Evolutionary conservation across 2,113 vertebrate genomes (phyloP).

Genomic region (Grallaria varia): DNA sequence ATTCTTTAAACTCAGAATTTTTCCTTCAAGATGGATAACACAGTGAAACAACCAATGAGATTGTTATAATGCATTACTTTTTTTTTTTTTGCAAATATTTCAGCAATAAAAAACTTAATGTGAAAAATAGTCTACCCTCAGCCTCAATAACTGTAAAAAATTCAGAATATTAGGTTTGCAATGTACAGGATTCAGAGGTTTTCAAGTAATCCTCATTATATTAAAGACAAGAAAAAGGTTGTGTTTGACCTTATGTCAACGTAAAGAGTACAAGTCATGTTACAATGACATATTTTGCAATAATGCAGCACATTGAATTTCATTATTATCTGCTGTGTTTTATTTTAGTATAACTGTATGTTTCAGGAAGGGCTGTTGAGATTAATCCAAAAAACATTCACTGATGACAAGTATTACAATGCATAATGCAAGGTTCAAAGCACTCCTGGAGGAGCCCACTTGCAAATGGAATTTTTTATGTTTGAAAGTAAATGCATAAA

Average conservation of each 20-base stretch:
- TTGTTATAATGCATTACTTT: background rate
- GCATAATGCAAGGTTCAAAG: background rate
- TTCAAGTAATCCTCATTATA: background rate
- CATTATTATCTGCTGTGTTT: background rate
- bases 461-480: background rate
- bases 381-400: background rate
- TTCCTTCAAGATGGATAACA: background rate
- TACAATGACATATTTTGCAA: background rate
- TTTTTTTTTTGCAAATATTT: background rate
- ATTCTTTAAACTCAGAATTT: background rate
- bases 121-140: background rate
- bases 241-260: background rate
- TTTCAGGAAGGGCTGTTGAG: background rate
- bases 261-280: background rate
- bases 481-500: background rate
- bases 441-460: fast-evolving
- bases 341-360: background rate
- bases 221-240: background rate
- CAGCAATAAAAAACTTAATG: background rate
- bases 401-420: background rate
- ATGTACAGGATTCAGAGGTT: background rate
- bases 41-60: background rate
- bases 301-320: background rate
- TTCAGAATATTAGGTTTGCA: background rate
- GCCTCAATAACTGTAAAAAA: background rate